Evolutionary conservation across 2,888 invertebrate genomes (phyloP).

Genomic region (Griposia aprilina): DNA sequence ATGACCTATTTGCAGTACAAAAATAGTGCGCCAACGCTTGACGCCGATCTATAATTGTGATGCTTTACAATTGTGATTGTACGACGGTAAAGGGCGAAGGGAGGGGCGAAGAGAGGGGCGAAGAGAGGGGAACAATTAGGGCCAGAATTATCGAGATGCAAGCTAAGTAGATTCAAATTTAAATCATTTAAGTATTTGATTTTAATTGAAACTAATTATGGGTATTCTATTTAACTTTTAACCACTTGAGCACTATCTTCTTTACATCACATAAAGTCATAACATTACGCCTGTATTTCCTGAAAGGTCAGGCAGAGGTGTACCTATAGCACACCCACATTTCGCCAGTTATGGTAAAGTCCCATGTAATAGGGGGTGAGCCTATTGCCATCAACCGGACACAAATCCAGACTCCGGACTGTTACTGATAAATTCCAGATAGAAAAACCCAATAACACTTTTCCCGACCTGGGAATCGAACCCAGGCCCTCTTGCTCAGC

Average conservation of each 20-base stretch:
- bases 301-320: too few species aligned
- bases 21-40: constrained; percentile 71
- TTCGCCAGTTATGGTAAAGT: too few species aligned
- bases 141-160: constrained; percentile 19
- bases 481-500: too few species aligned
- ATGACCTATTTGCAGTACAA: constrained; percentile 74
- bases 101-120: constrained; percentile 26
- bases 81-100: constrained; percentile 44
- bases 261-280: not conserved
- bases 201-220: not conserved
- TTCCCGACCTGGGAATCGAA: too few species aligned
- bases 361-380: too few species aligned
- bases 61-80: constrained; percentile 50
- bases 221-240: not conserved
- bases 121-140: constrained; percentile 19
- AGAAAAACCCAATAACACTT: too few species aligned
- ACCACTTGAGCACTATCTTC: not conserved
- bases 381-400: too few species aligned
- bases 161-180: not conserved
- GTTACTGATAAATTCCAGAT: too few species aligned
- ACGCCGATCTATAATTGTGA: constrained; percentile 55
- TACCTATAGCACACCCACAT: too few species aligned
- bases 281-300: not conserved
- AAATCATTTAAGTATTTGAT: not conserved
- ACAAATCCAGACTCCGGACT: too few species aligned